Evolutionary conservation across 2,888 invertebrate species (phyloP).

Genomic region (Agrotis ipsilon): DNA sequence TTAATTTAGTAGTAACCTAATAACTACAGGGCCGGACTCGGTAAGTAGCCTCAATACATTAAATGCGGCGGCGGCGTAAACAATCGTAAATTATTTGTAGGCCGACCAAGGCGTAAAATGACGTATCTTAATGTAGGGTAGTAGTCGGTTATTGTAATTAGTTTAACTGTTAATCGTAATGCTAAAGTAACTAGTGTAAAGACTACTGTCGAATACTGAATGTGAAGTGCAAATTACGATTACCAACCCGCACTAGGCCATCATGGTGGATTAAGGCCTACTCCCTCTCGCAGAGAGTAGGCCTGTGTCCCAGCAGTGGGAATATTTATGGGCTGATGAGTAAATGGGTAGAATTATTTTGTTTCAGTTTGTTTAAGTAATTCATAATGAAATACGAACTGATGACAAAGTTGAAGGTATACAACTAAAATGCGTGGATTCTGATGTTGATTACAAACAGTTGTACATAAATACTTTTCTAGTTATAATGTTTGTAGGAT

Average conservation of each 20-base stretch:
- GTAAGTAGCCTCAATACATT: constrained; percentile 59
- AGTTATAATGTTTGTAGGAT: too few relatives aligned
- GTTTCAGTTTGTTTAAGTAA: not conserved
- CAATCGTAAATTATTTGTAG: constrained; percentile 70
- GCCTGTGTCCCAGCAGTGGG: too few relatives aligned
- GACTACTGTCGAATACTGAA: too few relatives aligned
- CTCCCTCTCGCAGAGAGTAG: too few relatives aligned
- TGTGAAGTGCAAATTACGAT: not conserved
- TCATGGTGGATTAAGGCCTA: too few relatives aligned
- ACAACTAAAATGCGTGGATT: not conserved
- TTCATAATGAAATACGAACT: not conserved
- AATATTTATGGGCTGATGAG: not conserved
- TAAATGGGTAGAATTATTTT: not conserved
- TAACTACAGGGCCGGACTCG: constrained; percentile 51
- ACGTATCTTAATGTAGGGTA: constrained; percentile 22
- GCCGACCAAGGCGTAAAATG: constrained; percentile 13
- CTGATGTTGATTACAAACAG: too few relatives aligned
- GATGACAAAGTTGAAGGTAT: not conserved
- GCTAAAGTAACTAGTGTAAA: not conserved
- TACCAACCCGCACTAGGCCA: too few relatives aligned
- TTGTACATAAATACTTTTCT: too few relatives aligned
- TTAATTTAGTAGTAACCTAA: constrained; percentile 55
- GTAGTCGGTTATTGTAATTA: constrained; percentile 24
- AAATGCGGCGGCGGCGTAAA: constrained; percentile 61
- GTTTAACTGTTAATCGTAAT: constrained; percentile 1